phyloP scores from a whole-genome alignment of 2,888 invertebrate species.

The Lasioglossum leucozonium region DNA sequence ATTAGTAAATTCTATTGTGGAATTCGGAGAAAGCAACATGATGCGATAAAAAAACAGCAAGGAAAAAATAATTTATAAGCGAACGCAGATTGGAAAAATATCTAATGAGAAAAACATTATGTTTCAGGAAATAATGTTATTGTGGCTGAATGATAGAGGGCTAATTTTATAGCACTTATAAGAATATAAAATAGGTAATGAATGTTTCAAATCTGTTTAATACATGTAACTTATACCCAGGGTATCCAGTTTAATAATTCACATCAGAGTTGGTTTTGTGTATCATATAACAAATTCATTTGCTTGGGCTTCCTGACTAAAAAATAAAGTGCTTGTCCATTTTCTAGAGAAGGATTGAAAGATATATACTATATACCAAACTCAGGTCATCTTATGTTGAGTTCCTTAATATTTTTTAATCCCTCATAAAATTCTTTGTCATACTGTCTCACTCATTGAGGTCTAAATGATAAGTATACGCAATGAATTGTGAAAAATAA shows the following conservation, averaged over 20 bases:
- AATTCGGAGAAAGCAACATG: conserved; percentile 64
- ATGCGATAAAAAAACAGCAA: conserved; percentile 34
- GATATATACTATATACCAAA: conserved; percentile 20
- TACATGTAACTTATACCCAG: conserved; percentile 68
- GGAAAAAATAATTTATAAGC: conserved; percentile 52
- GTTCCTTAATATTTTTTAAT: conserved; percentile 29
- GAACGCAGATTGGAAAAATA: conserved; percentile 60
- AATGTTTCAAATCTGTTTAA: conserved; percentile 68
- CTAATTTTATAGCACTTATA: conserved; percentile 80
- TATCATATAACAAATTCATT: conserved; percentile 68
- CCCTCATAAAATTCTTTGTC: conserved; percentile 37
- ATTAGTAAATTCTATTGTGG: conserved; percentile 51
- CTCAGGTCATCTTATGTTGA: conserved; percentile 29
- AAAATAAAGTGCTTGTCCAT: conserved; percentile 53
- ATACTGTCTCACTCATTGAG: conserved; percentile 30
- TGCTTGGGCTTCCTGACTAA: conserved; percentile 68
- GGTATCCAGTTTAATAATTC: conserved; percentile 70
- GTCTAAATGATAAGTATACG: conserved; percentile 44
- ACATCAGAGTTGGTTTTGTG: conserved; percentile 58
- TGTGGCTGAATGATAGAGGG: conserved; percentile 81
- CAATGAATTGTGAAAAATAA: conserved; percentile 56
- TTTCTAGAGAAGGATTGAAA: conserved; percentile 44
- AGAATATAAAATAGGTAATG: conserved; percentile 81
- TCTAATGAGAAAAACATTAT: conserved; percentile 77
- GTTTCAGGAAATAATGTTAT: conserved; percentile 83